A percentile compares a stretch with the other conserved stretches of the same genome.
Conservation (phyloP, 2,113 vertebrate species). For the Perca schrenkii region DNA sequence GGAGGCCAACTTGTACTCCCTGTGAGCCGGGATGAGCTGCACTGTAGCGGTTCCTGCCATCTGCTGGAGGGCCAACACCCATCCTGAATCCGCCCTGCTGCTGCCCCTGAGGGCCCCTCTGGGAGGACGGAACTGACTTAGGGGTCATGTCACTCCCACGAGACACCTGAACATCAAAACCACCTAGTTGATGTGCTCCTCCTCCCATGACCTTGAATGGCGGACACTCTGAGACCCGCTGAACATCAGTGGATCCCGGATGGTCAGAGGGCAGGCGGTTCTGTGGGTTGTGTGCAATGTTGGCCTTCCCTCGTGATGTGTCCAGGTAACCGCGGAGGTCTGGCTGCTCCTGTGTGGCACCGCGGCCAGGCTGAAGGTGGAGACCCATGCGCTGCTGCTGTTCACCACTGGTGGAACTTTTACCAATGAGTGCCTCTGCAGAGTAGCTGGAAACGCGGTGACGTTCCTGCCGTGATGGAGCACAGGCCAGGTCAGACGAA, state of each 20-base stretch:
- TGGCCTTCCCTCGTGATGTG: conserved; percentile 90
- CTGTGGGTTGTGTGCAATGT: conserved; percentile 90
- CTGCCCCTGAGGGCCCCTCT: conserved; percentile 88
- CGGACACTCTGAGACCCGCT: conserved; percentile 91
- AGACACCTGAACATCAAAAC: conserved; percentile 92
- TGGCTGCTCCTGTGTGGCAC: conserved; percentile 88
- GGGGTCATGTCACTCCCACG: conserved; percentile 91
- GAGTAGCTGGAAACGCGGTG: conserved; percentile 98
- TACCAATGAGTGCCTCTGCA: conserved; percentile 96
- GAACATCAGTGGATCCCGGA: conserved; percentile 85
- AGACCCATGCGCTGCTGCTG: conserved; percentile 89
- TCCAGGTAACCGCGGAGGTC: conserved; percentile 95
- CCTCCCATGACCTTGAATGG: conserved; percentile 89
- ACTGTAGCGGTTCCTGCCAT: conserved; percentile 91
- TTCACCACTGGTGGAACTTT: conserved; percentile 90
- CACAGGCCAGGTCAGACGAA: conserved; percentile 90
- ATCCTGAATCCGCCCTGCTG: conserved; percentile 91
- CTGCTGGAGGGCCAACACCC: conserved; percentile 84
- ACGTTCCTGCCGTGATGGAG: conserved; percentile 93
- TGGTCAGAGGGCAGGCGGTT: conserved; percentile 89
- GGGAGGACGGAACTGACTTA: conserved; percentile 84
- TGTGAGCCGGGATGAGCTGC: conserved; percentile 84
- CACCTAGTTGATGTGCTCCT: conserved; percentile 82
- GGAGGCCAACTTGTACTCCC: conserved; percentile 88
- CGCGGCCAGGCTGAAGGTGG: conserved; percentile 88